A percentile compares a stretch with the other conserved stretches of the same genome.
These are phyloP conservation scores for Agrypnia vestita DNA, from an alignment of 1,140 invertebrate species.

Conservation along the genomic window DNA sequence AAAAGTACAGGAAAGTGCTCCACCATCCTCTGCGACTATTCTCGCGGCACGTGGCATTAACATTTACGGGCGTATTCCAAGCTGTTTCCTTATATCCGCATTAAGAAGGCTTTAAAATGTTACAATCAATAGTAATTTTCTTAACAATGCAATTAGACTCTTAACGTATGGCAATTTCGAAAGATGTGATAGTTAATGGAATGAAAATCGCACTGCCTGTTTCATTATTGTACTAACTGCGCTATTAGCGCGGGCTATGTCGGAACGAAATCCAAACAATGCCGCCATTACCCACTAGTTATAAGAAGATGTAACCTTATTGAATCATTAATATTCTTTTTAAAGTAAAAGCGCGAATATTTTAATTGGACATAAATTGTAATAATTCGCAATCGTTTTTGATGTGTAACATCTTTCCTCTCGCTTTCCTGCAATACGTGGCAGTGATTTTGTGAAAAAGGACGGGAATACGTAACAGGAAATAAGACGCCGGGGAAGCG, in stretches of 20 bases:
- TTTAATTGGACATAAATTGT: neutral
- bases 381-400: no score
- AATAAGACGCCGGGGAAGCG: no score
- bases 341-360: slow-evolving; percentile 28
- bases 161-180: slow-evolving; percentile 39
- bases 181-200: slow-evolving; percentile 47
- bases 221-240: slow-evolving; percentile 53
- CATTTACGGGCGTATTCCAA: no score
- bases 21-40: no score
- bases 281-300: slow-evolving; percentile 24
- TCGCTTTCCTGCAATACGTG: no score
- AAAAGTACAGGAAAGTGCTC: no score
- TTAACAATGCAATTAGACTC: slow-evolving; percentile 19
- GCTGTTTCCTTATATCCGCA: no score
- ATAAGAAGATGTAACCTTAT: slow-evolving; percentile 49
- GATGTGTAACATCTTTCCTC: no score
- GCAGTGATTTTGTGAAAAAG: no score
- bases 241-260: slow-evolving; percentile 35
- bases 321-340: slow-evolving; percentile 56
- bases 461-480: no score
- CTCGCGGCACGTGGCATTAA: no score
- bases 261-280: slow-evolving; percentile 35
- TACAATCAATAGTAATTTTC: slow-evolving; percentile 34
- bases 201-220: slow-evolving; percentile 28
- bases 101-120: slow-evolving; percentile 3